These are phyloP conservation scores for Percina caprodes DNA, from an alignment of 2,113 vertebrate species.

Conservation along the genomic window DNA sequence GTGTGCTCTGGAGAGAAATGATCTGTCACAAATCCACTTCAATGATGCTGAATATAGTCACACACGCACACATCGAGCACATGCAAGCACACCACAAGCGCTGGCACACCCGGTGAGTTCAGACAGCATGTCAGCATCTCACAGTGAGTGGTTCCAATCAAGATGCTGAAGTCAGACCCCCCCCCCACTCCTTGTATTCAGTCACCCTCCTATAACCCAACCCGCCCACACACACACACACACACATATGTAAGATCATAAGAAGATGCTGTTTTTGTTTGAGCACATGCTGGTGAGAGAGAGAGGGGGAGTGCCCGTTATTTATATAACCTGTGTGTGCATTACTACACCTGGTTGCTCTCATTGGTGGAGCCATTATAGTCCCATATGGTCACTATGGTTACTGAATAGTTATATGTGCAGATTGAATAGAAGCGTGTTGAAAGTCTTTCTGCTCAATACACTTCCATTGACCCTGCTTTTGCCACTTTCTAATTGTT, in stretches of 20 bases:
- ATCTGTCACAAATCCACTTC: slow-evolving; percentile 48
- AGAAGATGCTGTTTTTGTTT: slow-evolving; percentile 20
- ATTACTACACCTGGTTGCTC: slow-evolving; percentile 23
- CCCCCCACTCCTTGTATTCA: slow-evolving; percentile 20
- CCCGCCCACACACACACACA: slow-evolving; percentile 1
- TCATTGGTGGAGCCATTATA: slow-evolving; percentile 34
- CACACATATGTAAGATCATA: too few relatives aligned
- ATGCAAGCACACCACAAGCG: slow-evolving; percentile 1
- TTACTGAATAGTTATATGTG: slow-evolving; percentile 5
- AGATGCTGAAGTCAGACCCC: slow-evolving; percentile 52
- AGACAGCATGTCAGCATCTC: slow-evolving; percentile 70
- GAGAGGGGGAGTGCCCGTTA: slow-evolving; percentile 44
- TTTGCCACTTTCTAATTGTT: not conserved
- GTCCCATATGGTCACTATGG: slow-evolving; percentile 54
- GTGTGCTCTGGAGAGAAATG: slow-evolving; percentile 46
- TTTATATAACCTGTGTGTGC: slow-evolving; percentile 33
- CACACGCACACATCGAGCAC: not conserved
- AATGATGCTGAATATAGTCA: slow-evolving; percentile 18
- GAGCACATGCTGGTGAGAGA: slow-evolving; percentile 8
- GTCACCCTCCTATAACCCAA: slow-evolving; percentile 33
- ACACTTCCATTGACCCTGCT: not conserved
- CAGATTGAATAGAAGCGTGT: not conserved
- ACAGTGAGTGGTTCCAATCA: slow-evolving; percentile 58
- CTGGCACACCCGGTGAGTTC: slow-evolving; percentile 63
- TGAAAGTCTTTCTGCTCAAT: not conserved